Evolutionary conservation across 2,888 invertebrate species (phyloP), one percentile per base, ranked within the genome.

Genomic region (Eurytoma californica): DNA sequence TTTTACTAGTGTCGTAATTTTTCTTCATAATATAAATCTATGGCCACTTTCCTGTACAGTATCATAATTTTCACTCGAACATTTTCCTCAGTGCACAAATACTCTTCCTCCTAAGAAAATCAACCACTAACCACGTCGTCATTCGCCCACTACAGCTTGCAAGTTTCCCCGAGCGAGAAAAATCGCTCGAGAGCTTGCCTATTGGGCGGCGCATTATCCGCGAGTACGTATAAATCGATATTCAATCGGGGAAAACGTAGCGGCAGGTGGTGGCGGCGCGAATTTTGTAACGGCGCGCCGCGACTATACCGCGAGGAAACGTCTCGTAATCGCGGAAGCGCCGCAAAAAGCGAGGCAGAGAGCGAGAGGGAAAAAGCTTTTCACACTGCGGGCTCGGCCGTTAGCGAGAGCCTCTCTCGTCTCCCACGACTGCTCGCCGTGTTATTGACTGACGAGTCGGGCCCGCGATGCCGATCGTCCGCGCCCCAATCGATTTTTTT

Each of bases 271-370:
- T 18, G 72, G 60, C 53, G 28, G 49, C 39, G 63, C 63, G 28
- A 63, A 63, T 63, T 63, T 63, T 63, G 63, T 63, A 61, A 61
- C 61, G 18, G 3, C 28, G 39, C 3, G 3, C 16, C 16, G 51
- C 16, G 2, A 39, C 5, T 18, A 18, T 2, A 3, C 53, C 9
- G 30, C 61, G 65, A 72, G 77, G 66, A 72, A 77, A 67, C 14
- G 55, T 72, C 53, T 66, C 67, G 53, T 67, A 77, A 77, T 72
- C 72, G 47, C 67, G 72, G 67, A 77, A 77, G 67, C 65, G 65
- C 49, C 12, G 16, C 20, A 66, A 68, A 47, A 60, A 24, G 58
- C 49, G 39, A 66, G 28, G 14, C 13, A 5, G 65, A 57, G n/a
- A 51, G 51, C 20, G 61, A 68, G 53, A 16, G 30, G 60, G 75